A percentile compares a stretch with the other conserved stretches of the same genome.
These are phyloP conservation scores for Neria commutata DNA, from an alignment of 2,888 invertebrate genomes.

Conservation along the genomic window DNA sequence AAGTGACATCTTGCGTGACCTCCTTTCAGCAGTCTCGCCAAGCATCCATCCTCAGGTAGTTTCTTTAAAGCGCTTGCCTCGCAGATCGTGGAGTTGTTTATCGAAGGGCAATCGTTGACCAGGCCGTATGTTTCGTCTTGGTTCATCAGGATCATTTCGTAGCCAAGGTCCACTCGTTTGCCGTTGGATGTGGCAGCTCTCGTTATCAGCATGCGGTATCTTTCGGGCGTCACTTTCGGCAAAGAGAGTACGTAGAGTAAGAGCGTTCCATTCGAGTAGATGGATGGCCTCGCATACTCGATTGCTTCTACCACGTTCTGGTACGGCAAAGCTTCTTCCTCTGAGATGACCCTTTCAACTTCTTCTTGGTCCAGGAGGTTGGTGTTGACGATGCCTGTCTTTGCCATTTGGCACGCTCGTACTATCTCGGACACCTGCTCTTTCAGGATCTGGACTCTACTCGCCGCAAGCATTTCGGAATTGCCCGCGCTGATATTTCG, in stretches of 20 bases:
- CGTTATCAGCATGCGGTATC: slow-evolving; percentile 3
- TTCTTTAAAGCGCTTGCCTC: not conserved
- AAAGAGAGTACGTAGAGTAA: slow-evolving; percentile 22
- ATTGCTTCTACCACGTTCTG: slow-evolving; percentile 25
- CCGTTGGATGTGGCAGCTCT: not conserved
- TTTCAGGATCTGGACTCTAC: slow-evolving; percentile 5
- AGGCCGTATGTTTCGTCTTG: not conserved
- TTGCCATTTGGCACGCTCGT: slow-evolving; percentile 18
- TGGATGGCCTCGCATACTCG: not conserved
- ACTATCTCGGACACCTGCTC: slow-evolving; percentile 19
- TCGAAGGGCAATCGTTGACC: not conserved
- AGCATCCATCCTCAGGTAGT: not conserved
- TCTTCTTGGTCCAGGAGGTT: slow-evolving; percentile 16
- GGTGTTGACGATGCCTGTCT: slow-evolving; percentile 15
- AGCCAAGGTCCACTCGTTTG: not conserved
- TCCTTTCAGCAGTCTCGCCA: not conserved
- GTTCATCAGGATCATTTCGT: not conserved
- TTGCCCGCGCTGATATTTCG: not conserved
- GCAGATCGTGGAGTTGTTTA: not conserved
- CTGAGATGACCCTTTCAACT: slow-evolving; percentile 6
- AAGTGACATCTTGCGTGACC: not conserved
- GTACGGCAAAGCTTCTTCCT: slow-evolving; percentile 26
- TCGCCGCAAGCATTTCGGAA: not conserved
- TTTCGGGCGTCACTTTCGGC: slow-evolving; percentile 10
- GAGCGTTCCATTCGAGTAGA: slow-evolving; percentile 21